These are phyloP conservation scores for Drosophila paulistorum DNA, from an alignment of 1,140 invertebrate genomes.

Conservation along the genomic window DNA sequence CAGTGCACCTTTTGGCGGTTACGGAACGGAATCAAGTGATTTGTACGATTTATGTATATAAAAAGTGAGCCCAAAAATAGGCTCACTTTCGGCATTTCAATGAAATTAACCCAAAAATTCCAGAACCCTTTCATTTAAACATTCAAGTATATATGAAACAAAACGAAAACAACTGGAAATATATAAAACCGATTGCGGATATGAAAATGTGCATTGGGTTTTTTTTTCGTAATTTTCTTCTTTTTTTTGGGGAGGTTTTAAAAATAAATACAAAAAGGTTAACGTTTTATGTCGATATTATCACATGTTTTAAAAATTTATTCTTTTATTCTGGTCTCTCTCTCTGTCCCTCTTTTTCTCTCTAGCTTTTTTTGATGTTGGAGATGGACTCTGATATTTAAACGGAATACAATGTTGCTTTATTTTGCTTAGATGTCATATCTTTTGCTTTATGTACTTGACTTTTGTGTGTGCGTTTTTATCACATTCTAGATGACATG, in stretches of 20 bases:
- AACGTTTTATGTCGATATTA: neutral
- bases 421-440: constrained; percentile 10
- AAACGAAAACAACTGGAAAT: neutral
- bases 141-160: neutral
- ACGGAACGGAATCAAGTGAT: neutral
- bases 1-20: neutral
- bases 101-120: constrained; percentile 11
- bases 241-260: neutral
- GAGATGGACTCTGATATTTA: neutral
- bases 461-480: neutral
- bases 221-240: neutral
- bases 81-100: neutral
- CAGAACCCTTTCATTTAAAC: neutral
- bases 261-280: constrained; percentile 10
- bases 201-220: constrained; percentile 1
- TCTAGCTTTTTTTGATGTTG: neutral
- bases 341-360: no score
- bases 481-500: constrained; percentile 1
- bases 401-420: constrained; percentile 2
- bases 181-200: constrained; percentile 12
- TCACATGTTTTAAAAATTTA: neutral
- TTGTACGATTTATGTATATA: neutral
- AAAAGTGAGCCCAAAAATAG: neutral
- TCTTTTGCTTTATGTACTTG: neutral
- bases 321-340: neutral